Evolutionary conservation across 2,888 invertebrate species (phyloP).

Genomic region (Pristionchus mayeri): DNA sequence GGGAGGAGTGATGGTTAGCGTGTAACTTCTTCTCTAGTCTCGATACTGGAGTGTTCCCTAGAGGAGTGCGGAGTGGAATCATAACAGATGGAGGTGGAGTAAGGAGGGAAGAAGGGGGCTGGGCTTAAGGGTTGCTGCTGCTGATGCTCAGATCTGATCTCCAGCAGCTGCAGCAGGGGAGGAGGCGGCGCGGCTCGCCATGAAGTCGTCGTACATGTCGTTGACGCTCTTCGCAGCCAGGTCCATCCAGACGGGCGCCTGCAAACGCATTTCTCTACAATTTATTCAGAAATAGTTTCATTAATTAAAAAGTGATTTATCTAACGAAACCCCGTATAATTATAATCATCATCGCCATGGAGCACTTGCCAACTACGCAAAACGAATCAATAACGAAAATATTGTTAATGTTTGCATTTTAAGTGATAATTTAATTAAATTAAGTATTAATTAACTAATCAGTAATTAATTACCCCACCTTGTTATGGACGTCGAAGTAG

Average conservation of each 20-base stretch:
- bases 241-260: constrained; percentile 11
- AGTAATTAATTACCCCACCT: no score
- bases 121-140: no score
- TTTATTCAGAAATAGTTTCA: no score
- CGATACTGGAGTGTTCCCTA: neutral
- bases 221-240: constrained; percentile 16
- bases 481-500: constrained; percentile 22
- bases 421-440: no score
- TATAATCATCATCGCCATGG: no score
- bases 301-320: no score
- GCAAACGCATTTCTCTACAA: neutral
- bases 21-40: neutral
- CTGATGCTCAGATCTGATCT: neutral
- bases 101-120: neutral
- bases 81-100: constrained; percentile 3
- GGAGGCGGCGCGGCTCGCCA: neutral
- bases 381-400: no score
- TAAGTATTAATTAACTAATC: no score
- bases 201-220: constrained; percentile 26
- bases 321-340: no score
- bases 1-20: no score
- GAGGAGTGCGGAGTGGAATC: neutral
- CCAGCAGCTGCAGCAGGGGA: neutral
- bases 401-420: no score
- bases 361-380: no score